phyloP scores from a whole-genome alignment of 53 echinoderm and acorn worm species.

The Paelopatides confundens region DNA sequence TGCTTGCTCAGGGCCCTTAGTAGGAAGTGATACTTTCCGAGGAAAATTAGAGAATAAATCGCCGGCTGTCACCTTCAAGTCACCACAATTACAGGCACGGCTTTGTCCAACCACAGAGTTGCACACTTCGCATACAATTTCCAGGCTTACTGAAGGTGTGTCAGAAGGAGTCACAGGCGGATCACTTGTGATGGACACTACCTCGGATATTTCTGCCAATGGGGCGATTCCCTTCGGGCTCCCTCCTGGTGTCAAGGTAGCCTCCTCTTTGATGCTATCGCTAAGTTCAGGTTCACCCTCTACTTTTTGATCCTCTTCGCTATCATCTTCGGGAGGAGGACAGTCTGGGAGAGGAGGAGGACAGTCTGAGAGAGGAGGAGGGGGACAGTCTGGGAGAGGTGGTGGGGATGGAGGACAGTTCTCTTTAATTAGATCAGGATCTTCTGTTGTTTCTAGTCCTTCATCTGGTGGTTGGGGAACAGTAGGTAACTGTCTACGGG shows the following conservation, averaged over 20 bases:
- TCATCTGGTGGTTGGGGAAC: constrained; percentile 59
- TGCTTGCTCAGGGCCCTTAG: not conserved
- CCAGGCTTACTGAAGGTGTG: constrained; percentile 83
- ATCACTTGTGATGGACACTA: constrained; percentile 78
- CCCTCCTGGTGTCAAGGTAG: not conserved
- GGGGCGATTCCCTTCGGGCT: constrained; percentile 54
- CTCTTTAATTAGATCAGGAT: constrained; percentile 6
- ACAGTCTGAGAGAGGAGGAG: not conserved
- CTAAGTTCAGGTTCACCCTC: not conserved
- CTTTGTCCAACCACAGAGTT: constrained; percentile 79
- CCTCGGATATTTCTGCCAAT: constrained; percentile 90
- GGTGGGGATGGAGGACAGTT: constrained; percentile 15
- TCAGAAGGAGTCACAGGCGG: constrained; percentile 77
- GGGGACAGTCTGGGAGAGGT: constrained; percentile 18
- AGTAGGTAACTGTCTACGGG: constrained; percentile 65
- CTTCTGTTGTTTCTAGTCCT: not conserved
- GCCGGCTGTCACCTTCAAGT: constrained; percentile 78
- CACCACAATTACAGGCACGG: constrained; percentile 84
- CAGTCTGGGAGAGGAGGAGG: constrained; percentile 30
- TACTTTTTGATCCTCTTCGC: not conserved
- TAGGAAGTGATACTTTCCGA: constrained; percentile 15
- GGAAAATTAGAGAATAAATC: constrained; percentile 55
- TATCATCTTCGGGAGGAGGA: not conserved
- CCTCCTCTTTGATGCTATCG: not conserved
- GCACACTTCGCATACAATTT: constrained; percentile 92